phyloP scores from a whole-genome alignment of 2,113 vertebrate genomes.

The Misgurnus anguillicaudatus region DNA sequence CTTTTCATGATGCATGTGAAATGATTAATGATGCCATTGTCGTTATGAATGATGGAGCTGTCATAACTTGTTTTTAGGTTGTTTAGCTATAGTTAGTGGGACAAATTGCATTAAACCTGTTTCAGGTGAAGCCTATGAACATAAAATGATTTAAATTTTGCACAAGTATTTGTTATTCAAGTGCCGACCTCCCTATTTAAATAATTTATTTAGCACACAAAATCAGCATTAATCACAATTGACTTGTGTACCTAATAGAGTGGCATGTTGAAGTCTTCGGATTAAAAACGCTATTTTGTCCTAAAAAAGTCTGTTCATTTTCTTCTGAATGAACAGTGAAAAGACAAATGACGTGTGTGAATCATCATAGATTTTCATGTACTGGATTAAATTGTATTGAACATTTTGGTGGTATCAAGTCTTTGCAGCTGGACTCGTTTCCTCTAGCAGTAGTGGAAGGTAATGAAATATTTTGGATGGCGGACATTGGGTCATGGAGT shows the following conservation, averaged over 20 bases:
- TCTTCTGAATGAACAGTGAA: neutral
- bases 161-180: neutral
- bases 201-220: no score
- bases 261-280: no score
- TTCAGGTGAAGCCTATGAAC: neutral
- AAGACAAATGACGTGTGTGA: neutral
- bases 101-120: neutral
- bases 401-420: conserved; percentile 27
- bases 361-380: neutral
- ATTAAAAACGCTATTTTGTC: no score
- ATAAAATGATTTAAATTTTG: neutral
- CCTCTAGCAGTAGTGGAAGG: conserved; percentile 23
- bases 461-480: conserved; percentile 41
- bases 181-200: no score
- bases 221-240: no score
- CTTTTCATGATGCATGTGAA: conserved; percentile 1
- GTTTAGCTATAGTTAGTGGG: conserved; percentile 6
- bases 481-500: conserved; percentile 23
- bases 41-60: neutral
- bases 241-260: no score
- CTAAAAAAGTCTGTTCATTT: neutral
- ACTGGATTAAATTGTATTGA: conserved; percentile 15
- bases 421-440: conserved; percentile 22
- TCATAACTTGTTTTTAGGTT: neutral
- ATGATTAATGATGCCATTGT: neutral